Percentiles rank a stretch among this genome's conserved stretches.
Evolutionary conservation across 2,113 vertebrate genomes (phyloP).

Genomic region (Rynchops niger): DNA sequence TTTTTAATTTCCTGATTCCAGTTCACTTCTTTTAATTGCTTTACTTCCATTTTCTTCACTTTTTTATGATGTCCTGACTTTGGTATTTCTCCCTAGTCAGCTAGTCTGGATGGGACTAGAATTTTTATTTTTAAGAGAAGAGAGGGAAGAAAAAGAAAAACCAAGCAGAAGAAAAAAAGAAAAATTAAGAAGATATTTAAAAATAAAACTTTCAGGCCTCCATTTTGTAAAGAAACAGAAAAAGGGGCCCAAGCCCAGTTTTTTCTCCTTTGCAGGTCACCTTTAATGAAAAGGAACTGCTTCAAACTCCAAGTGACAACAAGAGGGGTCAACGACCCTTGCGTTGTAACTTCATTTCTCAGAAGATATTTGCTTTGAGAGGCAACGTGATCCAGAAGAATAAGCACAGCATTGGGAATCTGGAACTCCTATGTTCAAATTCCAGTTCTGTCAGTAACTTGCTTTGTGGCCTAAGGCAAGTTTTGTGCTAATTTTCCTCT

Average conservation of each 20-base stretch:
- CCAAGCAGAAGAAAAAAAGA: not conserved
- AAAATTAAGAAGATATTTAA: not conserved
- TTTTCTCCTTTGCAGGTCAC: not conserved
- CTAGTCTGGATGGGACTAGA: not conserved
- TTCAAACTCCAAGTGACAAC: not conserved
- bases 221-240: conserved; percentile 3
- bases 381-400: not conserved
- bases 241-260: conserved; percentile 7
- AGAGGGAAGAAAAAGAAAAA: not conserved
- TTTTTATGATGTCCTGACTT: not conserved
- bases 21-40: not conserved
- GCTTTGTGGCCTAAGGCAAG: conserved; percentile 11
- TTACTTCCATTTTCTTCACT: not conserved
- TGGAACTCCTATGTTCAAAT: conserved; percentile 16
- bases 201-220: not conserved
- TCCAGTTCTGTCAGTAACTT: conserved; percentile 45
- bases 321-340: conserved; percentile 11
- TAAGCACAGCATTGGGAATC: not conserved
- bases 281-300: conserved; percentile 4
- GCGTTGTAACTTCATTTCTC: conserved; percentile 21
- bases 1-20: not conserved
- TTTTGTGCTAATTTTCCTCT: conserved; percentile 6
- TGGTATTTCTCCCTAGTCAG: not conserved
- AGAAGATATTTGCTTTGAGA: conserved; percentile 14
- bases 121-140: not conserved